phyloP scores from a whole-genome alignment of 2,797 vertebrate genomes.

The Tragopan temminckii region DNA sequence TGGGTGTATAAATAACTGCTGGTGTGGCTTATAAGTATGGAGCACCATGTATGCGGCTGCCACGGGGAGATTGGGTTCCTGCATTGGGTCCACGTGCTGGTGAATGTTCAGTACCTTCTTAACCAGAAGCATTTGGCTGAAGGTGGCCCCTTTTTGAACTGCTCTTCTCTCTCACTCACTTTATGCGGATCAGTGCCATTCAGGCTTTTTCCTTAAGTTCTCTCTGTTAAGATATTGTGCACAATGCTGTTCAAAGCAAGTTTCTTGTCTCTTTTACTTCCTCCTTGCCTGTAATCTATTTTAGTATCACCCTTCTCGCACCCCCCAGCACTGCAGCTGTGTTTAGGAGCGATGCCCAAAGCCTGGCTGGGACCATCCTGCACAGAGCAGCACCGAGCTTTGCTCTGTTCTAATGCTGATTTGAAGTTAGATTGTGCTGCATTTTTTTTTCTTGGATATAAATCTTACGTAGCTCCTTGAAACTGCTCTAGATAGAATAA shows the following conservation, averaged over 20 bases:
- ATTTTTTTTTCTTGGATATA: background rate
- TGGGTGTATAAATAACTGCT: background rate
- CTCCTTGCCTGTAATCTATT: background rate
- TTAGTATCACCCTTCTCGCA: background rate
- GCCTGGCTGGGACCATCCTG: too few species aligned
- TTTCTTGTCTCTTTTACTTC: background rate
- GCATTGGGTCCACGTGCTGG: fast-evolving
- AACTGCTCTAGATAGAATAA: background rate
- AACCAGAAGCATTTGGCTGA: background rate
- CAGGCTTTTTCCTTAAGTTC: background rate
- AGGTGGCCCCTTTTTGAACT: background rate
- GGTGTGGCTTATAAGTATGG: background rate
- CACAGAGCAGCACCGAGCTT: background rate
- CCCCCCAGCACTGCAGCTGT: background rate
- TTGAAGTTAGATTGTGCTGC: background rate
- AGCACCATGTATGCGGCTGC: background rate
- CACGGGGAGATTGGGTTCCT: background rate
- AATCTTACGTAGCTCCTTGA: constrained; percentile 21
- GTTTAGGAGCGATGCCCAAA: background rate
- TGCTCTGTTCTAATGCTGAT: background rate
- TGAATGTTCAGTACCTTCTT: background rate
- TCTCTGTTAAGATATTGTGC: background rate
- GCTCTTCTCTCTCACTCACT: background rate
- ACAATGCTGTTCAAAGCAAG: fast-evolving
- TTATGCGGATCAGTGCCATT: fast-evolving